A percentile compares a stretch with the other conserved stretches of the same genome.
These are phyloP conservation scores for Mormyrops attenuatus DNA, from an alignment of 2,797 vertebrate genomes.

Conservation along the genomic window DNA sequence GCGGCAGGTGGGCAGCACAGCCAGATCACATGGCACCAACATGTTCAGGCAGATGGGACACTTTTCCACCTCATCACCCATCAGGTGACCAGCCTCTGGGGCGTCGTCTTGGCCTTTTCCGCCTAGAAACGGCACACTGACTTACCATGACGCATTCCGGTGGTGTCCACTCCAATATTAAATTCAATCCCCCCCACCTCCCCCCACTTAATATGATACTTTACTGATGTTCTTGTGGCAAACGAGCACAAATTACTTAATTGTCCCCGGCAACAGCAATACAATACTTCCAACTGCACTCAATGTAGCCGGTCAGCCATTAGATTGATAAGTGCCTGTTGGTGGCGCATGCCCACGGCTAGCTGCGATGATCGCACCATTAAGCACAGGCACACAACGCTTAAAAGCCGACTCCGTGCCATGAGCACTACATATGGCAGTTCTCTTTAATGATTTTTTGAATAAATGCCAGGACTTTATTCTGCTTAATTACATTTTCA, in stretches of 20 bases:
- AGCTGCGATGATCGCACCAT: background rate
- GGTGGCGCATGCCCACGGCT: background rate
- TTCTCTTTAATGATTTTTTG: background rate
- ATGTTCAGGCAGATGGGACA: slow-evolving; percentile 90
- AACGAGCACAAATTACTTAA: background rate
- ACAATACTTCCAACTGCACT: background rate
- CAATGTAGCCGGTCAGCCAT: background rate
- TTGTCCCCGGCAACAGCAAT: background rate
- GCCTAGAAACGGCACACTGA: slow-evolving; percentile 40
- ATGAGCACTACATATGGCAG: background rate
- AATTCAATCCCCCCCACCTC: background rate
- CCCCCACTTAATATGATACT: background rate
- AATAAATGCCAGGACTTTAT: background rate
- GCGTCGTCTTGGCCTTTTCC: slow-evolving; percentile 56
- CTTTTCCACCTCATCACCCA: slow-evolving; percentile 55
- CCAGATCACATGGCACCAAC: slow-evolving; percentile 70
- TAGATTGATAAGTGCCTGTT: background rate
- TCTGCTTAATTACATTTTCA: background rate
- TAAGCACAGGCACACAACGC: background rate
- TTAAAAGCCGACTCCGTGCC: background rate
- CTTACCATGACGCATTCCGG: background rate
- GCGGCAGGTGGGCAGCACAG: slow-evolving; percentile 83
- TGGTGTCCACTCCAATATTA: background rate
- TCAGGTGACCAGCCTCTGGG: slow-evolving; percentile 37
- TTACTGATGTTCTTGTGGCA: background rate